Percentiles rank a stretch among this genome's conserved stretches.
Evolutionary conservation across 2,888 invertebrate genomes (phyloP).

Genomic region (Phlogophora meticulosa): DNA sequence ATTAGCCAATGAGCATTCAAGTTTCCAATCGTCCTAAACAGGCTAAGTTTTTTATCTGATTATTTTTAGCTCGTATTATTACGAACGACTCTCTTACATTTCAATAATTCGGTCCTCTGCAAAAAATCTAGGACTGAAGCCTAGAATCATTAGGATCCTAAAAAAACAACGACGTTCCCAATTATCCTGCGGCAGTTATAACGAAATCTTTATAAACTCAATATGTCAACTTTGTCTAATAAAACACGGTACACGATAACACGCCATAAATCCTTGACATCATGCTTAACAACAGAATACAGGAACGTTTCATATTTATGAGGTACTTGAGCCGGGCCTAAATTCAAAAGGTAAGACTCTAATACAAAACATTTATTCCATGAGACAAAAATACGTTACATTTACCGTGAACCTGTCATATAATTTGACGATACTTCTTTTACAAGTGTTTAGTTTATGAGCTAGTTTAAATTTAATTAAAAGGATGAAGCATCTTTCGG

Average conservation of each 20-base stretch:
- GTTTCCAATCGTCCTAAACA: no score
- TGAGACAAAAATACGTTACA: conserved; percentile 29
- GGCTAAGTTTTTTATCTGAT: no score
- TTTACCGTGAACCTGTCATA: not conserved
- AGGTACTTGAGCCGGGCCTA: conserved; percentile 44
- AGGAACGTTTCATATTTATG: conserved; percentile 63
- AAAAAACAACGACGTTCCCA: no score
- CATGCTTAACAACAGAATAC: conserved; percentile 46
- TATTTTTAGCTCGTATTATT: no score
- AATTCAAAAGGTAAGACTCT: conserved; percentile 58
- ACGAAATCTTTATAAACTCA: conserved; percentile 13
- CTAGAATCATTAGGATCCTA: no score
- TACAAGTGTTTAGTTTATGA: conserved; percentile 41
- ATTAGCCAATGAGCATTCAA: no score
- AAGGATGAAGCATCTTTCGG: conserved; percentile 36
- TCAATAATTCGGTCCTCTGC: no score
- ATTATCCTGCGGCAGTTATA: not conserved
- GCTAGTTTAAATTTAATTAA: conserved; percentile 38
- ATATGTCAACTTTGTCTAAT: conserved; percentile 35
- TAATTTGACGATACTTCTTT: conserved; percentile 17
- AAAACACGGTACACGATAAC: conserved; percentile 34
- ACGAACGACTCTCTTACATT: no score
- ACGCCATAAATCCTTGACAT: conserved; percentile 48
- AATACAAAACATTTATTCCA: conserved; percentile 38
- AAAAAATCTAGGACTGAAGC: no score